Evolutionary conservation across 2,113 vertebrate genomes (phyloP).

Genomic region (Mormoops blainvillei): DNA sequence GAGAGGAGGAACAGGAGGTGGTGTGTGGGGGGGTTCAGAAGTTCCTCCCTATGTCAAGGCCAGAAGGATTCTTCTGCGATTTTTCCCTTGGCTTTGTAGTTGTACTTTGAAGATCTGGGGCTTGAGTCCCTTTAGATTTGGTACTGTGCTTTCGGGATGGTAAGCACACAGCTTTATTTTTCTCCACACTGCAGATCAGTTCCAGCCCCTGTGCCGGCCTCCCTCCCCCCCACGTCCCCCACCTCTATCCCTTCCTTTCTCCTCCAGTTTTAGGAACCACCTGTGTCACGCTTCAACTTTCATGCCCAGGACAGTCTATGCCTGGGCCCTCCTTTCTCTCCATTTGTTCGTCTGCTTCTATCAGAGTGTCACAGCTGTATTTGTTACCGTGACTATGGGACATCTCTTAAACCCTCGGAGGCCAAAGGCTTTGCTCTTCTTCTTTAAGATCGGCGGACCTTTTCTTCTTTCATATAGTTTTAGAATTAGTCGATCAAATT

Average conservation of each 20-base stretch:
- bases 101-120: background rate
- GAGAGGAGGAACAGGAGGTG: background rate
- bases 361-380: background rate
- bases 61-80: background rate
- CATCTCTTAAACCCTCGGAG: background rate
- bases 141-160: background rate
- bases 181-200: accelerated
- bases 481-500: background rate
- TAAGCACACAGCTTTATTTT: background rate
- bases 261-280: accelerated
- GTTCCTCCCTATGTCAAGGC: background rate
- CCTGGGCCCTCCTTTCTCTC: background rate
- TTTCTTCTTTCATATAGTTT: background rate
- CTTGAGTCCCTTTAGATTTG: background rate
- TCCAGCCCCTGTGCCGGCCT: accelerated
- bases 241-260: background rate
- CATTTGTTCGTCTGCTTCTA: background rate
- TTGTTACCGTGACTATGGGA: background rate
- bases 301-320: accelerated
- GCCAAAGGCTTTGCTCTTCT: background rate
- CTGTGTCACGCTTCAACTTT: accelerated
- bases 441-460: background rate
- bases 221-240: accelerated
- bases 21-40: background rate
- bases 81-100: background rate